Evolutionary conservation across 2,113 vertebrate species (phyloP).

Genomic region (Etia nguti): DNA sequence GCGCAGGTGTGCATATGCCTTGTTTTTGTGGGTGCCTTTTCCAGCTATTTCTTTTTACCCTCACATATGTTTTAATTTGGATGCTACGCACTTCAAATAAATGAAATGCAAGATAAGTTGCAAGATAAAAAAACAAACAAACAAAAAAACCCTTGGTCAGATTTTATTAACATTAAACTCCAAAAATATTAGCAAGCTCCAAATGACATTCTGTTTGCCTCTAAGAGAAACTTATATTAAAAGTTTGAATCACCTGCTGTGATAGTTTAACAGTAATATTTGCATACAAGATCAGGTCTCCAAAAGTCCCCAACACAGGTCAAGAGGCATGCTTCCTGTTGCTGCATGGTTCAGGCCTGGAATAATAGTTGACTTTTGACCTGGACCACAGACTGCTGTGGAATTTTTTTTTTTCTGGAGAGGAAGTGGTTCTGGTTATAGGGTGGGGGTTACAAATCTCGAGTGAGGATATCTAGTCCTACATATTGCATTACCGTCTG

Average conservation of each 20-base stretch:
- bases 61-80: background rate
- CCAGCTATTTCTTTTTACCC: background rate
- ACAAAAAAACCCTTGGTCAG: background rate
- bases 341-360: conserved; percentile 39
- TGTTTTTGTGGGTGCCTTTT: background rate
- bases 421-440: conserved; percentile 51
- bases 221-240: background rate
- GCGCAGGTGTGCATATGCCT: background rate
- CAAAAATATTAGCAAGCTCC: background rate
- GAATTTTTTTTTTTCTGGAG: conserved; percentile 59
- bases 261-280: background rate
- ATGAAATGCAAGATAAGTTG: background rate
- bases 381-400: conserved; percentile 44
- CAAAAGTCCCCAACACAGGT: background rate
- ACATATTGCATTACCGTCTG: background rate
- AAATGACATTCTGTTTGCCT: background rate
- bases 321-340: conserved; percentile 31
- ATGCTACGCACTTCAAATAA: background rate
- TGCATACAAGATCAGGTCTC: conserved; percentile 14
- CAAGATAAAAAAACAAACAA: background rate
- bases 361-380: conserved; percentile 64
- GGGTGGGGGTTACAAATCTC: background rate
- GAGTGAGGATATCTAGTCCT: conserved; percentile 51
- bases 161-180: background rate
- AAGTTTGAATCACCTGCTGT: background rate